Evolutionary conservation across 2,888 invertebrate genomes (phyloP).

Genomic region (Strigamia crassipes): DNA sequence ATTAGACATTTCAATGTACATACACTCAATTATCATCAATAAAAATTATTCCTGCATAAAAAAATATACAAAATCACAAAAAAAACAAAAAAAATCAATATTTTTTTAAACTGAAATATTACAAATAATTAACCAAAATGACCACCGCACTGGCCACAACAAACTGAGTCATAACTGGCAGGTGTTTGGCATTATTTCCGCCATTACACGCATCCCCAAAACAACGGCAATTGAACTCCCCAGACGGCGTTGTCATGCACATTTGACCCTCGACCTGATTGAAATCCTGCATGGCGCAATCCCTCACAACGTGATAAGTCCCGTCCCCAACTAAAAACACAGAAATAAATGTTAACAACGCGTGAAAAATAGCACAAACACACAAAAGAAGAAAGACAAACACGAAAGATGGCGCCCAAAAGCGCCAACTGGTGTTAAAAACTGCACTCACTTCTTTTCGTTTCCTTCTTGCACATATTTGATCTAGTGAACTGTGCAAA

Average conservation of each 20-base stretch:
- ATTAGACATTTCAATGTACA: too few relatives aligned
- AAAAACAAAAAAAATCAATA: too few relatives aligned
- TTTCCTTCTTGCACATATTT: conserved; percentile 41
- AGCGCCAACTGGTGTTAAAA: neutral
- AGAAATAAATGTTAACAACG: neutral
- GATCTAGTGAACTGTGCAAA: conserved; percentile 16
- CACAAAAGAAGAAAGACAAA: neutral
- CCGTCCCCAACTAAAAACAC: conserved; percentile 12
- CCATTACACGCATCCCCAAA: conserved; percentile 43
- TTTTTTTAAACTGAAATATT: neutral
- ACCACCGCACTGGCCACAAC: neutral
- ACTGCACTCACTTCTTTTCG: conserved; percentile 7
- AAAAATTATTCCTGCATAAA: too few relatives aligned
- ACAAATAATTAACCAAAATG: neutral
- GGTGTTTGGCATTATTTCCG: neutral
- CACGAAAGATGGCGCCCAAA: neutral
- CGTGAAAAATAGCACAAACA: neutral
- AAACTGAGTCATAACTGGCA: neutral
- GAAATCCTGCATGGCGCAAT: conserved; percentile 32
- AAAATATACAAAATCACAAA: too few relatives aligned
- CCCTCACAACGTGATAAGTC: neutral
- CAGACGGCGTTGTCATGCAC: conserved; percentile 35
- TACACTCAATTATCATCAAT: too few relatives aligned
- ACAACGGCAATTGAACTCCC: conserved; percentile 32
- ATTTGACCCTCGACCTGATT: conserved; percentile 31